A percentile compares a stretch with the other conserved stretches of the same genome.
These are phyloP conservation scores for Steinernema feltiae DNA, from an alignment of 1,140 invertebrate species.

Conservation along the genomic window DNA sequence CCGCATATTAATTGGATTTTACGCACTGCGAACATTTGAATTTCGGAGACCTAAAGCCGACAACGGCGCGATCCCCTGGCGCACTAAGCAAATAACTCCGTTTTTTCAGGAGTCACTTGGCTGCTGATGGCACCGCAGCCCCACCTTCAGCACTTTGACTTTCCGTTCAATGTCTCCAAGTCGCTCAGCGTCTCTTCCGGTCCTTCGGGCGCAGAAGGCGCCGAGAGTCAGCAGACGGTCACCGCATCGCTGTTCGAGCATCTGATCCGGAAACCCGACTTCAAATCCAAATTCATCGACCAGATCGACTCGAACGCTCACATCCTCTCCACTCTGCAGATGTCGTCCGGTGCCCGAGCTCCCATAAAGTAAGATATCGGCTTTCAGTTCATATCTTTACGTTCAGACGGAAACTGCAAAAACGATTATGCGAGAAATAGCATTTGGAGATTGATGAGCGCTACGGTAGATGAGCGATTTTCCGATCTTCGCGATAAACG, in stretches of 20 bases:
- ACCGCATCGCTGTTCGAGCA: background rate
- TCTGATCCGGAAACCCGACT: slow-evolving; percentile 1
- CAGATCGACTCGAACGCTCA: background rate
- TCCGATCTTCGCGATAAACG: background rate
- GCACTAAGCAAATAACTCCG: background rate
- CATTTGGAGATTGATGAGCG: background rate
- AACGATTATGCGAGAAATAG: background rate
- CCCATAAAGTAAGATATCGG: background rate
- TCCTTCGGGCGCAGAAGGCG: no score
- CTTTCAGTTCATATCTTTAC: background rate
- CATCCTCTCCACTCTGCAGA: background rate
- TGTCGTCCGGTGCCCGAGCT: background rate
- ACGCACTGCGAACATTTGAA: no score
- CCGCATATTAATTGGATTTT: background rate
- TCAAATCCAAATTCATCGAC: slow-evolving; percentile 6
- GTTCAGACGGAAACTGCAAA: no score
- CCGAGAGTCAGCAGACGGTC: background rate
- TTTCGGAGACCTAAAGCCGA: background rate
- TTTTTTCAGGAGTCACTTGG: background rate
- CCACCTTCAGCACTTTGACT: background rate
- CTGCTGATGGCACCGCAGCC: background rate
- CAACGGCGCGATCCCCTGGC: background rate
- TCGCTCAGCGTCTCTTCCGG: no score
- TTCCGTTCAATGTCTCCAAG: no score
- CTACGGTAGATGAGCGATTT: background rate